A percentile compares a stretch with the other conserved stretches of the same genome.
Conservation (phyloP, 2,888 invertebrate species). For the Xanthia togata region DNA sequence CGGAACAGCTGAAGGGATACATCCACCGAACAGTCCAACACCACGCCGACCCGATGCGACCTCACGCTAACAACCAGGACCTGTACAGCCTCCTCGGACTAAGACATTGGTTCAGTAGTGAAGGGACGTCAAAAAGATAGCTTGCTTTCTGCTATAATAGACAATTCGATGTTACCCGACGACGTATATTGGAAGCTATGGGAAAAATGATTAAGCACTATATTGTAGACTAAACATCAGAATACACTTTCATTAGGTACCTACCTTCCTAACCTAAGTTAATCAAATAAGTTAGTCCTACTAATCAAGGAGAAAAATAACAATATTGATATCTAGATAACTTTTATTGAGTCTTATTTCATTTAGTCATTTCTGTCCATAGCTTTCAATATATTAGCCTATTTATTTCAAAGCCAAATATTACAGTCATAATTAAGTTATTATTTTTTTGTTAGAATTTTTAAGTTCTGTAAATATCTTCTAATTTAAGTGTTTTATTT, state of each 20-base stretch:
- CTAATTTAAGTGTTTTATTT: constrained; percentile 85
- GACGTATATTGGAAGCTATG: constrained; percentile 89
- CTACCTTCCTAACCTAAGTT: constrained; percentile 16
- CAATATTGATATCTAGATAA: constrained; percentile 13
- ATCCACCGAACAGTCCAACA: constrained; percentile 78
- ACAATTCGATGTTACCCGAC: constrained; percentile 90
- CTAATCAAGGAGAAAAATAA: constrained; percentile 11
- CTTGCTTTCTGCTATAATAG: constrained; percentile 75
- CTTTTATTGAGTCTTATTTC: constrained; percentile 29
- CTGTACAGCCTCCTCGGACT: constrained; percentile 87
- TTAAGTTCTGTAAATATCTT: constrained; percentile 89
- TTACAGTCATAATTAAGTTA: constrained; percentile 89
- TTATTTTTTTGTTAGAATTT: constrained; percentile 85
- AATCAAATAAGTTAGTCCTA: constrained; percentile 12
- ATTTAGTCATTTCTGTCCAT: constrained; percentile 74
- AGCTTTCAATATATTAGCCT: constrained; percentile 89
- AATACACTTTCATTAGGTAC: constrained; percentile 48
- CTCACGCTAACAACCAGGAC: constrained; percentile 82
- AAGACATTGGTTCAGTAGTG: constrained; percentile 88
- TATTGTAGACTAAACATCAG: constrained; percentile 52
- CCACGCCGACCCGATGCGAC: constrained; percentile 76
- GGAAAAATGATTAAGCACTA: constrained; percentile 72
- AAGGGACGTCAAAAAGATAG: constrained; percentile 88
- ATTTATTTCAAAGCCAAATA: constrained; percentile 91
- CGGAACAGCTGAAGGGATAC: constrained; percentile 78